Evolutionary conservation across 2,888 invertebrate genomes (phyloP).

Genomic region (Stomorhina lunata): DNA sequence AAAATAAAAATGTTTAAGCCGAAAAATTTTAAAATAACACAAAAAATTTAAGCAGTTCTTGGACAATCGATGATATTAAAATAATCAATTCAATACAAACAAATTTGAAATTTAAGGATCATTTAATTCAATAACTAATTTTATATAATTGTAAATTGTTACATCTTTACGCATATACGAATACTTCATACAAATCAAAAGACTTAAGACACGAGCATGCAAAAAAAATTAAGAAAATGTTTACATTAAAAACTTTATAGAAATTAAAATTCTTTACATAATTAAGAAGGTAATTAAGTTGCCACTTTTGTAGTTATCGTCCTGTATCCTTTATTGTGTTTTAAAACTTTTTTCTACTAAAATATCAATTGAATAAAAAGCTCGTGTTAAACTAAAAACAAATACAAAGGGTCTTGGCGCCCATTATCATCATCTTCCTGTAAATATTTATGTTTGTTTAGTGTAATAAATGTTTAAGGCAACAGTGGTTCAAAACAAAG

Average conservation of each 20-base stretch:
- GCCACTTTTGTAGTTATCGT: neutral
- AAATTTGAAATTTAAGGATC: no score
- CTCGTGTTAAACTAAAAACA: conserved; percentile 49
- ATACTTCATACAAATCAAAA: no score
- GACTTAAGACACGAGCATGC: no score
- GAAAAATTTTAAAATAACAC: neutral
- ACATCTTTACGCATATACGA: no score
- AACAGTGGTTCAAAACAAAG: conserved; percentile 2
- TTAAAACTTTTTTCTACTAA: neutral
- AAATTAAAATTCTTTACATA: no score
- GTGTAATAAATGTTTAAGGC: neutral
- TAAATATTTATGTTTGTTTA: conserved; percentile 32
- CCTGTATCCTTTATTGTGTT: neutral
- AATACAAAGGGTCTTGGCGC: conserved; percentile 50
- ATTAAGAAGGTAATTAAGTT: no score
- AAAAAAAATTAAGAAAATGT: no score
- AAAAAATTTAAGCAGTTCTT: neutral
- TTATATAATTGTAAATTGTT: no score
- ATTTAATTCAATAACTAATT: no score
- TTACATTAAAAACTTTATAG: no score
- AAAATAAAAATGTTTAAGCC: neutral
- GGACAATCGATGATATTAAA: no score
- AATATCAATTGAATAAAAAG: conserved; percentile 48
- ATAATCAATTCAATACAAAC: no score
- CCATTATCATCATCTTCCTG: conserved; percentile 57